These are phyloP conservation scores for Coregonus sp. DNA, from an alignment of 2,797 vertebrate genomes.

Conservation along the genomic window DNA sequence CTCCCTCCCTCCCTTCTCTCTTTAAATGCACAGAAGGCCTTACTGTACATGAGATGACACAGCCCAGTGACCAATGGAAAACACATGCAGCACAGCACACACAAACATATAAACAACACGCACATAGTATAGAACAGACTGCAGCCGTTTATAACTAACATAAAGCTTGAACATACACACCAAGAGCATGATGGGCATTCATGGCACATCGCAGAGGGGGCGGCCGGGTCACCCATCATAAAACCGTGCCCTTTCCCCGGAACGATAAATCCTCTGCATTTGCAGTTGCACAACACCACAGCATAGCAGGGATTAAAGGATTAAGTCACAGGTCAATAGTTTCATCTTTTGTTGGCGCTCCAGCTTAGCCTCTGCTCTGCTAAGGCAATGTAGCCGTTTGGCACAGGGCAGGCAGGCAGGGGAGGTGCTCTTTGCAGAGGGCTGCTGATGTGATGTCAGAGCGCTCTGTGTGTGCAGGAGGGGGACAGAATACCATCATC, in stretches of 20 bases:
- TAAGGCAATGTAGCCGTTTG: conserved; percentile 16
- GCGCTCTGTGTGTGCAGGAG: not conserved
- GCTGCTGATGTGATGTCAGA: not conserved
- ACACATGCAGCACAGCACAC: conserved; percentile 14
- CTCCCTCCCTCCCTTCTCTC: conserved; percentile 23
- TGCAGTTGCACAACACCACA: conserved; percentile 39
- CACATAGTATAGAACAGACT: not conserved
- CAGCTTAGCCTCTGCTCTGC: conserved; percentile 41
- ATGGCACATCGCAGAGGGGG: conserved; percentile 12
- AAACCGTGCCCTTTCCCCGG: conserved; percentile 64
- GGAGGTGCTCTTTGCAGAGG: not conserved
- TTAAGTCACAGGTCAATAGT: conserved; percentile 59
- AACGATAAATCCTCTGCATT: conserved; percentile 57
- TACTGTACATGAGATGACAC: conserved; percentile 54
- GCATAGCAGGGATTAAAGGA: conserved; percentile 49
- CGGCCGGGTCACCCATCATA: conserved; percentile 47
- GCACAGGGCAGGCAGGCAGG: not conserved
- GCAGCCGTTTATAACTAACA: not conserved
- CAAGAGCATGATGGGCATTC: conserved; percentile 12
- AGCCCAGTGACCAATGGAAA: conserved; percentile 37
- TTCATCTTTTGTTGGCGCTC: conserved; percentile 53
- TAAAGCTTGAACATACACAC: conserved; percentile 4
- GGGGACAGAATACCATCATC: not conserved
- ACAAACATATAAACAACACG: conserved; percentile 4
- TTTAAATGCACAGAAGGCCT: conserved; percentile 57